phyloP scores from a whole-genome alignment of 2,113 vertebrate genomes.

The Cacatua alba region DNA sequence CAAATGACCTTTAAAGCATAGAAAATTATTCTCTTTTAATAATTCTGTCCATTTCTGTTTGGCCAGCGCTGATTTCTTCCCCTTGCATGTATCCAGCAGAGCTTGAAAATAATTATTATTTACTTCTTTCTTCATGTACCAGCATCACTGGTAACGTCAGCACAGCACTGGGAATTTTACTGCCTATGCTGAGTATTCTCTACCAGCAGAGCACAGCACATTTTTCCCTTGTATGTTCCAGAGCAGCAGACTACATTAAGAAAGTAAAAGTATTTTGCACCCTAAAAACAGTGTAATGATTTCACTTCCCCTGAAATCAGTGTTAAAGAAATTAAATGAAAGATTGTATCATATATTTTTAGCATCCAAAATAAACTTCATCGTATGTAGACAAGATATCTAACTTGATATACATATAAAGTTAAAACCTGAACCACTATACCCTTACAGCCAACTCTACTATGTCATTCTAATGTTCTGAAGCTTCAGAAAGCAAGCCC shows the following conservation, averaged over 20 bases:
- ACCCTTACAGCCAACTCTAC: background rate
- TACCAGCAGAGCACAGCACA: background rate
- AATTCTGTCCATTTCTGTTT: slow-evolving; percentile 12
- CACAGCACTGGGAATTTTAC: background rate
- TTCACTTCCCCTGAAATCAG: background rate
- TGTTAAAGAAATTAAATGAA: background rate
- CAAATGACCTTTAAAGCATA: background rate
- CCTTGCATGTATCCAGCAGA: background rate
- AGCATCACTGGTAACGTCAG: slow-evolving; percentile 6
- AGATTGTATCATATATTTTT: background rate
- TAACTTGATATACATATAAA: background rate
- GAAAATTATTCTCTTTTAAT: background rate
- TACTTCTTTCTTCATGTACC: background rate
- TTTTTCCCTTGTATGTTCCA: background rate
- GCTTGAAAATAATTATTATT: slow-evolving; percentile 39
- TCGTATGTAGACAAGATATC: background rate
- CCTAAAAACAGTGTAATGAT: background rate
- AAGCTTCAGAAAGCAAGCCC: background rate
- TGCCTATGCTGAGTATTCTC: background rate
- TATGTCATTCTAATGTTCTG: background rate
- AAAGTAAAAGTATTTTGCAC: background rate
- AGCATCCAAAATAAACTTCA: background rate
- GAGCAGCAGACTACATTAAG: background rate
- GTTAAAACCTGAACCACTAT: background rate
- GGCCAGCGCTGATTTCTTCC: slow-evolving; percentile 7